These are phyloP conservation scores for Thrips palmi DNA, from an alignment of 1,140 invertebrate species.

Conservation along the genomic window DNA sequence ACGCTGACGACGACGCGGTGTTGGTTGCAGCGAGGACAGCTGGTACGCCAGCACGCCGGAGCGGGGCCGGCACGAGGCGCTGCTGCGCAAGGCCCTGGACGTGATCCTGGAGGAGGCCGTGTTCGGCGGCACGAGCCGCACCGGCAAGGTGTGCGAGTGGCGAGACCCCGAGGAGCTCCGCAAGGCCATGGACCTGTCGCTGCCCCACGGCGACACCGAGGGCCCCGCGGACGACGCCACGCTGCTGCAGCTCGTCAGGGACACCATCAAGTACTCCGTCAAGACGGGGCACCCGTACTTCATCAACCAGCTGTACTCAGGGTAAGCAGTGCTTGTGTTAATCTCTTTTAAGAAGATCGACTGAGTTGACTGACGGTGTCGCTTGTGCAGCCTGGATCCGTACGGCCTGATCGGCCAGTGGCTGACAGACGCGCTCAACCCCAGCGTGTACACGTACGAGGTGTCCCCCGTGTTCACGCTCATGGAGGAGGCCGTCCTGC, in stretches of 20 bases:
- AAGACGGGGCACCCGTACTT: constrained; percentile 78
- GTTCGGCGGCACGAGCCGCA: constrained; percentile 48
- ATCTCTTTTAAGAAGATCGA: not conserved
- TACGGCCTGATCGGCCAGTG: constrained; percentile 70
- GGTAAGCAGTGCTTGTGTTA: constrained; percentile 15
- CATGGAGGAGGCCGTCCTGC: constrained; percentile 65
- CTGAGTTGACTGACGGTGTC: not conserved
- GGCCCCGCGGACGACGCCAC: constrained; percentile 41
- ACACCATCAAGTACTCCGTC: constrained; percentile 60
- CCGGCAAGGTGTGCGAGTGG: constrained; percentile 56
- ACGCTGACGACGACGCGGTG: too few species aligned
- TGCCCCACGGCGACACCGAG: constrained; percentile 23
- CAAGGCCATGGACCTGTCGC: constrained; percentile 40
- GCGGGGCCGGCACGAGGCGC: constrained; percentile 42
- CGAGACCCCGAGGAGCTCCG: constrained; percentile 43
- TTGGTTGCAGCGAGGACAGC: too few species aligned
- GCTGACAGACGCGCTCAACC: constrained; percentile 69
- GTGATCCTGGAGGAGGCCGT: constrained; percentile 52
- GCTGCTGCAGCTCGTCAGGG: constrained; percentile 38
- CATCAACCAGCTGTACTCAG: constrained; percentile 67
- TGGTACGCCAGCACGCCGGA: constrained; percentile 27
- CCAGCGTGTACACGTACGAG: constrained; percentile 78
- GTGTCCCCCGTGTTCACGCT: constrained; percentile 76
- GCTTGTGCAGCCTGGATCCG: constrained; percentile 45
- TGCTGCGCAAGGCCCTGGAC: constrained; percentile 46